Conservation (phyloP, 2,888 invertebrate species). For the Ichneumoninae sp. region DNA sequence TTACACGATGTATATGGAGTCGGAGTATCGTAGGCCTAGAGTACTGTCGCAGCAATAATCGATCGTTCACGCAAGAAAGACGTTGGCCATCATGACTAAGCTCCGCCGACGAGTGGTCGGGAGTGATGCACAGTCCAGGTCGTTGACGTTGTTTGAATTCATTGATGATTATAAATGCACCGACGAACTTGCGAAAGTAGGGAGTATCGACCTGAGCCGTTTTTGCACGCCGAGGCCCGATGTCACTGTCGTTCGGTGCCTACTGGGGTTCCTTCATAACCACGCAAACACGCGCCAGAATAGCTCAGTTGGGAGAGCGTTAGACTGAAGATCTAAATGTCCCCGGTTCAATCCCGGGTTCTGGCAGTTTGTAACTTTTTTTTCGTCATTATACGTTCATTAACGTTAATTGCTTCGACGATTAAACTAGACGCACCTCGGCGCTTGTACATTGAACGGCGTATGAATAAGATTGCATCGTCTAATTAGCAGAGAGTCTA, state of each 20-base stretch:
- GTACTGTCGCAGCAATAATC: neutral
- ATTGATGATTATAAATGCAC: slow-evolving; percentile 30
- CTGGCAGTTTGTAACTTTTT: slow-evolving; percentile 61
- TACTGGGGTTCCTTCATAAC: neutral
- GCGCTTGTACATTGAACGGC: neutral
- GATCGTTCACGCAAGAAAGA: neutral
- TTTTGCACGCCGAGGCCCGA: neutral
- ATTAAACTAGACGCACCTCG: neutral
- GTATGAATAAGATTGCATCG: neutral
- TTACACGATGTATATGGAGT: neutral
- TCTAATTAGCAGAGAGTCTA: neutral
- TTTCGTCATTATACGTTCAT: slow-evolving; percentile 20
- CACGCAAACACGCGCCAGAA: slow-evolving; percentile 55
- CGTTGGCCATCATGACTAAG: slow-evolving; percentile 20
- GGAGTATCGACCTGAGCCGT: slow-evolving; percentile 7
- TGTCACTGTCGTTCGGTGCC: neutral
- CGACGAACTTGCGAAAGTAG: neutral
- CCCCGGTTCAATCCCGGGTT: slow-evolving; percentile 73
- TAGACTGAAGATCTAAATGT: slow-evolving; percentile 71
- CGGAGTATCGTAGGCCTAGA: neutral
- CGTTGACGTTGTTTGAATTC: slow-evolving; percentile 32
- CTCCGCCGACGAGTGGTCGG: neutral
- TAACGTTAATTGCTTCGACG: neutral
- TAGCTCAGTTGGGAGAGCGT: slow-evolving; percentile 75
- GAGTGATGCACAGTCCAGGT: neutral